These are phyloP conservation scores for Zaprionus inermis DNA, from an alignment of 1,140 invertebrate species.

Conservation along the genomic window DNA sequence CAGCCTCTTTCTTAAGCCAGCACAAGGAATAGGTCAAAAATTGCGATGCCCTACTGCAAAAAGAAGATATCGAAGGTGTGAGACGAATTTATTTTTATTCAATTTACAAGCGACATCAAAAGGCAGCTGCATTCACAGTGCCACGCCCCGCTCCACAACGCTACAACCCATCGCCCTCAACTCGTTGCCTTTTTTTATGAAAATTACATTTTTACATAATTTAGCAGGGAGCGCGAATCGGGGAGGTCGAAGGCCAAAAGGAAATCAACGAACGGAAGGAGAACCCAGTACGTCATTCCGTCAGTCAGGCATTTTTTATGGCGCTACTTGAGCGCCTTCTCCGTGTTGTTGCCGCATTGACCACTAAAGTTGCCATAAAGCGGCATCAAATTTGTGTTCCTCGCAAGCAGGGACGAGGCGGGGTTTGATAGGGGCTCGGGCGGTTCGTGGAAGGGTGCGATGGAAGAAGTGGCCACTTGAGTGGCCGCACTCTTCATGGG, in stretches of 20 bases:
- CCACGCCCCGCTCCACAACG: not conserved
- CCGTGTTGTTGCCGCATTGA: constrained; percentile 55
- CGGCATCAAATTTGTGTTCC: constrained; percentile 61
- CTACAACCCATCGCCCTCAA: not conserved
- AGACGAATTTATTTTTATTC: constrained; percentile 66
- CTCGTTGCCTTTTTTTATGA: constrained; percentile 37
- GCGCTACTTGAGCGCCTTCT: constrained; percentile 31
- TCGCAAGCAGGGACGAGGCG: constrained; percentile 11
- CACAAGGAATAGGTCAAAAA: constrained; percentile 37
- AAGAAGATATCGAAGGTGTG: constrained; percentile 19
- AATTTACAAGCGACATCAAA: constrained; percentile 70
- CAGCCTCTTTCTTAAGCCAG: not conserved
- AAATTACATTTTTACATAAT: constrained; percentile 77
- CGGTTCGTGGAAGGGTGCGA: constrained; percentile 2
- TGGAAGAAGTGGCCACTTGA: constrained; percentile 62
- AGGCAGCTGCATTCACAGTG: constrained; percentile 53
- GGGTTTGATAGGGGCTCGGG: not conserved
- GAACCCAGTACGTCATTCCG: constrained; percentile 36
- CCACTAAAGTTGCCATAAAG: constrained; percentile 73
- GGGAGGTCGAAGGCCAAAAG: not conserved
- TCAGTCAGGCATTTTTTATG: constrained; percentile 54
- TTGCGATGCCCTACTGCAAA: constrained; percentile 22
- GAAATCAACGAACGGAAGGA: constrained; percentile 6
- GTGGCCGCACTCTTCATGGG: constrained; percentile 64
- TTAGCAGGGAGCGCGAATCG: constrained; percentile 46